These are phyloP conservation scores for Palythoa caribaeorum DNA, from an alignment of 92 coral and sea anemone genomes.

Conservation along the genomic window DNA sequence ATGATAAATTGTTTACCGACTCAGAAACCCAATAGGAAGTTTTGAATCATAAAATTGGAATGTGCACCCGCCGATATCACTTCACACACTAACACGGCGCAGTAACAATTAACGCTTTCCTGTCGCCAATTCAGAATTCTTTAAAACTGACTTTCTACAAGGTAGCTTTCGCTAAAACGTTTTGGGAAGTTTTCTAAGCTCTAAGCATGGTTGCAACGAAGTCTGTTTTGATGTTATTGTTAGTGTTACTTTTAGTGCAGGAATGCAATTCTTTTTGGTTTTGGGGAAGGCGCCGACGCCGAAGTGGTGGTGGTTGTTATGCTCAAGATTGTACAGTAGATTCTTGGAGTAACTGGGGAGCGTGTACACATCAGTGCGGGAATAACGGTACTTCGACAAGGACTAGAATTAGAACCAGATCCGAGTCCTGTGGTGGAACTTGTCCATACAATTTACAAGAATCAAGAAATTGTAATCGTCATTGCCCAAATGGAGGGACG, in stretches of 20 bases:
- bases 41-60: background rate
- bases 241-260: conserved; percentile 31
- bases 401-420: conserved; percentile 47
- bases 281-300: conserved; percentile 68
- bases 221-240: conserved; percentile 4
- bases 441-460: too few species aligned
- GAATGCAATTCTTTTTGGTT: conserved; percentile 38
- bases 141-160: too few species aligned
- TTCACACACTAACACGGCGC: background rate
- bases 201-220: conserved; percentile 5
- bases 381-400: conserved; percentile 70
- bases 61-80: background rate
- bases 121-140: background rate
- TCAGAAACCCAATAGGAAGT: background rate
- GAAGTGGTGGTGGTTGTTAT: too few species aligned
- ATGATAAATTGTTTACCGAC: background rate
- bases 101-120: background rate
- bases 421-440: conserved; percentile 71
- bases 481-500: too few species aligned
- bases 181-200: too few species aligned
- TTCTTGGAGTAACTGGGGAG: conserved; percentile 76
- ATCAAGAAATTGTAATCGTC: too few species aligned
- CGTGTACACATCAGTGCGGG: conserved; percentile 73
- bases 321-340: conserved; percentile 72
- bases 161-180: too few species aligned